Percentiles rank a stretch among this genome's conserved stretches.
Evolutionary conservation across 2,113 vertebrate species (phyloP).

Genomic region (Phalacrocorax brasilianus): DNA sequence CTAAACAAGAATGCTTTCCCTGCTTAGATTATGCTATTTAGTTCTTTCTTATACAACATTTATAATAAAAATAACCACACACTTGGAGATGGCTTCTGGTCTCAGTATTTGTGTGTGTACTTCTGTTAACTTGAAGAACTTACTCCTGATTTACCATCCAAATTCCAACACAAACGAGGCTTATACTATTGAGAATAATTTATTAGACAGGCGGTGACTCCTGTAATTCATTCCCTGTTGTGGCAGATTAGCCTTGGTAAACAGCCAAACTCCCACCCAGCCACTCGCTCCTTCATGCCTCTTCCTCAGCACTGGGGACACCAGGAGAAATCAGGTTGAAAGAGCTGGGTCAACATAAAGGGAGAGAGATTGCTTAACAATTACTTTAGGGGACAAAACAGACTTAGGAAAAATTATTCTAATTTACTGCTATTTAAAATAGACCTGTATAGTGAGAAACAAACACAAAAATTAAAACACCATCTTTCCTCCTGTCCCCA

Average conservation of each 20-base stretch:
- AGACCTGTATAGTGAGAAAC: not conserved
- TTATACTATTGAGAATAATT: not conserved
- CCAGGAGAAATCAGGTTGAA: accelerated
- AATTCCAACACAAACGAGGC: not conserved
- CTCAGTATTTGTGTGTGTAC: not conserved
- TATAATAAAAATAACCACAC: not conserved
- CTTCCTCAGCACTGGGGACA: not conserved
- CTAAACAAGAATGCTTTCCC: not conserved
- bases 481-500: not conserved
- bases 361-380: not conserved
- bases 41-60: not conserved
- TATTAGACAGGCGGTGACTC: not conserved
- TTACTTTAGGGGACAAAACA: not conserved
- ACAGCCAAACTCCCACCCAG: not conserved
- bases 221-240: not conserved
- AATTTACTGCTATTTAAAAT: not conserved
- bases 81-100: not conserved
- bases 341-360: not conserved
- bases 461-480: not conserved
- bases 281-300: accelerated
- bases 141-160: not conserved
- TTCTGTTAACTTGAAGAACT: not conserved
- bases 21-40: not conserved
- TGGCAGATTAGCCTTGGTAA: not conserved
- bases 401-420: not conserved